phyloP scores from a whole-genome alignment of 2,888 invertebrate genomes.

The Oegoconia quadripuncta region DNA sequence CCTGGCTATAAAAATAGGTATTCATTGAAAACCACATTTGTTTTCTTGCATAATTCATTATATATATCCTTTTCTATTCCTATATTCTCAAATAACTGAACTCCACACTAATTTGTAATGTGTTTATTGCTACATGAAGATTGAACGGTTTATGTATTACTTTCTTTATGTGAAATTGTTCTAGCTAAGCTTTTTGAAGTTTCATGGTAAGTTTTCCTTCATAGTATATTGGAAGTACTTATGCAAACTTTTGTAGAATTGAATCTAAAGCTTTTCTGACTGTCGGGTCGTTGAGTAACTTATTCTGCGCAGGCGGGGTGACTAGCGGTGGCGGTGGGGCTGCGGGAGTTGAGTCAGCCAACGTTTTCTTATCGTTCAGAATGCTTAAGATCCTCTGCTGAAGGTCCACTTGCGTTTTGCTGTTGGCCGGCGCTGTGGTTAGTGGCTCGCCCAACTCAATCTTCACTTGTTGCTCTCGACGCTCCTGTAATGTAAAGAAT shows the following conservation, averaged over 20 bases:
- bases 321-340: constrained; percentile 32
- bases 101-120: background rate
- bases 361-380: constrained; percentile 82
- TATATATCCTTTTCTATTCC: too few relatives aligned
- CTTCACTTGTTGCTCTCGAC: constrained; percentile 86
- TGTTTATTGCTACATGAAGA: background rate
- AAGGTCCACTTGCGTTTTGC: constrained; percentile 82
- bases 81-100: too few relatives aligned
- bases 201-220: too few relatives aligned
- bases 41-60: too few relatives aligned
- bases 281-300: constrained; percentile 86
- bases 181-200: too few relatives aligned
- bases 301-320: constrained; percentile 51
- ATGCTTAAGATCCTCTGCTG: constrained; percentile 90
- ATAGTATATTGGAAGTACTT: constrained; percentile 13
- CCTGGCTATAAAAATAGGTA: too few relatives aligned
- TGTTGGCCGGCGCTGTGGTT: constrained; percentile 55
- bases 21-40: too few relatives aligned
- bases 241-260: constrained; percentile 68
- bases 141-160: too few relatives aligned
- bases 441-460: constrained; percentile 85
- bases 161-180: too few relatives aligned
- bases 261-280: constrained; percentile 90
- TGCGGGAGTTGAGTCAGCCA: constrained; percentile 32
- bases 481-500: constrained; percentile 72